Evolutionary conservation across 2,113 vertebrate species (phyloP), one percentile per base, ranked within the genome.

Genomic region (Melanerpes formicivorus): DNA sequence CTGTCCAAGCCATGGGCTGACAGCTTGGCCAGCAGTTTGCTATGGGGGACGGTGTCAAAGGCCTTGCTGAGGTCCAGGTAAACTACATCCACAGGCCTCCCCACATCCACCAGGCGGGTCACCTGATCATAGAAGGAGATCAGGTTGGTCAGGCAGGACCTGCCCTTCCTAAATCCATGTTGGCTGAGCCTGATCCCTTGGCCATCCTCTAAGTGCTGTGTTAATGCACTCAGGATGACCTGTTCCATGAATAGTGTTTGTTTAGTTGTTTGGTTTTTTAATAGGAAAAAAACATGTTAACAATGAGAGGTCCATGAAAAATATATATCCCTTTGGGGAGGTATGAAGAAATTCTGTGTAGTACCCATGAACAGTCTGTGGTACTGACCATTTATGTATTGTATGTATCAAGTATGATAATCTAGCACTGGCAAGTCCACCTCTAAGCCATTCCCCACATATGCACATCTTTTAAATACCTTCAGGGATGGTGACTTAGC

Each of bases 241-340:
- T n/a, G n/a, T n/a, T n/a, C n/a, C n/a, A n/a, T n/a, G 34, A 77
- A 32, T 67, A 71, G 18, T 55, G 66, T 76, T 5, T 44, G 65
- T 44, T 44, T 44, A 6, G 5, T 44, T 44, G 13, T 4, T 44
- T 44, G 14, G 5, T 23, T 52, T 52, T 80, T 77, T 67, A 40
- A 40, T 40, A 60, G 46, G 15, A 70, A 66, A 84, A 87, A 65
- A 72, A 26, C 2, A 16, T 6, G 14, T 48, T 65, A 62, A 86
- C 88, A 74, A 54, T 23, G 22, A 50, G 27, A 90, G 12, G 70
- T 70, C 17, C 2, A 1, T 81, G n/a, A 60, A 87, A 80, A 2
- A 4, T 2, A 0, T 5, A 7, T 22, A 9, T 25, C 3, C 14
- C 81, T 82, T 87, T 55, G 37, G 15, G 26, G 29, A 54, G 13